Evolutionary conservation across 1,140 invertebrate genomes (phyloP).

Genomic region (Lasioglossum albipes): DNA sequence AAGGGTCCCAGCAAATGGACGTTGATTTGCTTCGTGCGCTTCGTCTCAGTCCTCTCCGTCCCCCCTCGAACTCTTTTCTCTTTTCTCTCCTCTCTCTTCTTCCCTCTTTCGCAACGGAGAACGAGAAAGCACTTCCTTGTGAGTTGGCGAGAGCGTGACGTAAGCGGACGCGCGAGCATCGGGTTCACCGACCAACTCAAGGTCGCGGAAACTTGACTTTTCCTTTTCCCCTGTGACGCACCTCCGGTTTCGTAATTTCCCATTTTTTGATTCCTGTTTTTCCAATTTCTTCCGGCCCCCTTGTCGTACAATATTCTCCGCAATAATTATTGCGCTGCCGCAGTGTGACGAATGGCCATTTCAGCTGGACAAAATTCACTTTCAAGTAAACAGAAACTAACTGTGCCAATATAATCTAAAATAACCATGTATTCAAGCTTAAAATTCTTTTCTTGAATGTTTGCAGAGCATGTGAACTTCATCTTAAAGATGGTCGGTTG

Average conservation of each 20-base stretch:
- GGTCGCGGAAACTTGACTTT: constrained; percentile 36
- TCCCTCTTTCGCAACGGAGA: constrained; percentile 18
- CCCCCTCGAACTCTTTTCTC: neutral
- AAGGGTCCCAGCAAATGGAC: constrained; percentile 4
- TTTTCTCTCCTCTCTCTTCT: constrained; percentile 12
- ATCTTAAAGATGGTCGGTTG: too few relatives aligned
- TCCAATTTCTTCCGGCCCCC: too few relatives aligned
- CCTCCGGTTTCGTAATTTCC: neutral
- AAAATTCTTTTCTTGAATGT: too few relatives aligned
- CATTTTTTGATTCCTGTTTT: neutral
- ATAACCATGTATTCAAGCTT: too few relatives aligned
- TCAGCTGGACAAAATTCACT: too few relatives aligned
- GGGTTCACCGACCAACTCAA: constrained; percentile 46
- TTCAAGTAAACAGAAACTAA: too few relatives aligned
- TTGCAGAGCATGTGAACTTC: too few relatives aligned
- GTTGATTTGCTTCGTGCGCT: constrained; percentile 23
- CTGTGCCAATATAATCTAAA: too few relatives aligned
- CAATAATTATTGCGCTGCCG: too few relatives aligned
- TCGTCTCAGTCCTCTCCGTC: neutral
- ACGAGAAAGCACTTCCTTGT: constrained; percentile 45
- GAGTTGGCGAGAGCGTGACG: constrained; percentile 36
- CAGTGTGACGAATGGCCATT: too few relatives aligned
- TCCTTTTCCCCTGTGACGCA: neutral
- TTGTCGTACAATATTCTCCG: too few relatives aligned
- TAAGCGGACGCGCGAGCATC: constrained; percentile 25